A percentile compares a stretch with the other conserved stretches of the same genome.
Evolutionary conservation across 92 coral and sea anemone genomes (phyloP).

Genomic region (Galaxea fascicularis): DNA sequence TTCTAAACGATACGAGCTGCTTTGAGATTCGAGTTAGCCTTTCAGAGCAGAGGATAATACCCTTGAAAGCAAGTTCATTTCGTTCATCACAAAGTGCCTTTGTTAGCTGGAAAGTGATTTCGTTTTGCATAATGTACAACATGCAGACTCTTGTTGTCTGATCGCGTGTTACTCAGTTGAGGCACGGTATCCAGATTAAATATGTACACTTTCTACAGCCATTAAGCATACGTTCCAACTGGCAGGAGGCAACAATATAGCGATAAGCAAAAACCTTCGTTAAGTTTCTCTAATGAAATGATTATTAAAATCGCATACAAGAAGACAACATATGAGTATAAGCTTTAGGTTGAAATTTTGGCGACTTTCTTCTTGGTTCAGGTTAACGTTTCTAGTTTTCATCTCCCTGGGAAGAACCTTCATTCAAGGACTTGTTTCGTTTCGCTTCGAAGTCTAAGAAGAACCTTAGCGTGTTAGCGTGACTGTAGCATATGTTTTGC

Average conservation of each 20-base stretch:
- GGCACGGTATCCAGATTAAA: background rate
- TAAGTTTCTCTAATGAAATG: background rate
- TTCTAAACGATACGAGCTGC: background rate
- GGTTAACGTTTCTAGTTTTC: no score
- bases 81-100: background rate
- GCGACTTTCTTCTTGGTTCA: background rate
- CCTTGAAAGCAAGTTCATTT: background rate
- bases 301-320: background rate
- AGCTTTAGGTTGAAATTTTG: background rate
- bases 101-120: background rate
- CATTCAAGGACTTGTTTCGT: background rate
- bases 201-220: background rate
- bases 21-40: background rate
- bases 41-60: background rate
- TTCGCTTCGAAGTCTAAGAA: background rate
- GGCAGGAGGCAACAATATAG: background rate
- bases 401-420: background rate
- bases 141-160: background rate
- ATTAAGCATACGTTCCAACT: background rate
- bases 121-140: slow-evolving; percentile 20
- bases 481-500: background rate
- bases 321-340: background rate
- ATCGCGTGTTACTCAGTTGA: background rate
- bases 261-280: background rate
- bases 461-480: slow-evolving; percentile 3